Evolutionary conservation across 2,888 invertebrate genomes (phyloP).

Genomic region (Ormyrus pomaceus): DNA sequence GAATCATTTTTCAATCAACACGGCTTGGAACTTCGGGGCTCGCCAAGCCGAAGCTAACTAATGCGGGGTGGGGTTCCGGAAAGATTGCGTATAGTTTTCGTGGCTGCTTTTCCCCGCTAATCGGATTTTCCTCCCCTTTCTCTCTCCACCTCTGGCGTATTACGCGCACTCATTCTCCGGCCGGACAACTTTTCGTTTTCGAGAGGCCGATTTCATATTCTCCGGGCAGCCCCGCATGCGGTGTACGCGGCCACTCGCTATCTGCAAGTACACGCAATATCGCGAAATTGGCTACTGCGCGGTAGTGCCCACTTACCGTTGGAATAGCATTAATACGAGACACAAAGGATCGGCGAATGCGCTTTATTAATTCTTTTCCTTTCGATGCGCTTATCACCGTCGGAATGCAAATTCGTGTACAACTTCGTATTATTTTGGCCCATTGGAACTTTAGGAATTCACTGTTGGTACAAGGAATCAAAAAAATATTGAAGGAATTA

Average conservation of each 20-base stretch:
- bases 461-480: too few species aligned
- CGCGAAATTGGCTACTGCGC: constrained; percentile 15
- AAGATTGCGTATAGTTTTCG: neutral
- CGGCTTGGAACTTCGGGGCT: too few species aligned
- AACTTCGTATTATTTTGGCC: too few species aligned
- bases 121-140: constrained; percentile 2
- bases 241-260: too few species aligned
- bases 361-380: constrained; percentile 4
- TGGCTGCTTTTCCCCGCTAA: constrained; percentile 24
- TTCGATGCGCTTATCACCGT: neutral
- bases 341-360: constrained; percentile 18
- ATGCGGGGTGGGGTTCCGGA: too few species aligned
- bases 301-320: neutral
- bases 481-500: too few species aligned
- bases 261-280: constrained; percentile 12
- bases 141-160: too few species aligned
- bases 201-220: constrained; percentile 28
- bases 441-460: too few species aligned
- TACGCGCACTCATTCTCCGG: neutral
- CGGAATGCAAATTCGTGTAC: too few species aligned
- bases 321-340: neutral
- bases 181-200: constrained; percentile 10
- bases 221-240: neutral
- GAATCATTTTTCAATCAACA: too few species aligned
- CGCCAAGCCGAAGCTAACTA: too few species aligned